A percentile compares a stretch with the other conserved stretches of the same genome.
Conservation (phyloP, 2,797 vertebrate genomes). For the Galago senegalensis region DNA sequence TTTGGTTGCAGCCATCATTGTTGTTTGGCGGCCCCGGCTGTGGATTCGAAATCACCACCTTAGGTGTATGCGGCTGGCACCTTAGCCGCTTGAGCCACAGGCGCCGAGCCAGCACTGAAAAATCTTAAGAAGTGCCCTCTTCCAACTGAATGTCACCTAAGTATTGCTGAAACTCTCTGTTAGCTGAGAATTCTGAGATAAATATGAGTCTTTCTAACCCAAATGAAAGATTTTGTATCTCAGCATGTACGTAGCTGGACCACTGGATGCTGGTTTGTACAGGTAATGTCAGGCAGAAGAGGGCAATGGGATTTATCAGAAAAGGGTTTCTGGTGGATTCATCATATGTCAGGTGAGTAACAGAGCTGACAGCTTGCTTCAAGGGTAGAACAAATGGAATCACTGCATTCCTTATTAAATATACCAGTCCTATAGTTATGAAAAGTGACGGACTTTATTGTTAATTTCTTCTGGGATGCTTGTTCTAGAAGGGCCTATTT, state of each 20-base stretch:
- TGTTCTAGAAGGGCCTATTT: conserved; percentile 48
- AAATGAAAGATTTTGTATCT: conserved; percentile 19
- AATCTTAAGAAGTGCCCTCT: neutral
- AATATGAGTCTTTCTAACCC: conserved; percentile 8
- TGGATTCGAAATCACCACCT: no score
- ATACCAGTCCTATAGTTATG: neutral
- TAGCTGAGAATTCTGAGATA: conserved; percentile 47
- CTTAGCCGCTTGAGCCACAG: no score
- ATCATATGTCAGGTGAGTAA: neutral
- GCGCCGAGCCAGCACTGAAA: no score
- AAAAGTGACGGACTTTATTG: conserved; percentile 46
- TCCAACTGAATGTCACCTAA: neutral
- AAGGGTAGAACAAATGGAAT: neutral
- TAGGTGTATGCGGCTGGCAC: no score
- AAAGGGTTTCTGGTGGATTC: conserved; percentile 21
- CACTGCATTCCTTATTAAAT: neutral
- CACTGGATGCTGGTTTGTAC: neutral
- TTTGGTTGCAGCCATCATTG: no score
- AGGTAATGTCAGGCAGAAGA: neutral
- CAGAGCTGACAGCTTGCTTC: neutral
- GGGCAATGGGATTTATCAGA: neutral
- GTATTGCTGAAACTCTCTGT: neutral
- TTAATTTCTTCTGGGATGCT: conserved; percentile 58
- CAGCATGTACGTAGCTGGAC: neutral
- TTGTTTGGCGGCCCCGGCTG: no score